Evolutionary conservation across 2,888 invertebrate genomes (phyloP), one percentile per base, ranked within the genome.

Genomic region (Electrophaes corylata): DNA sequence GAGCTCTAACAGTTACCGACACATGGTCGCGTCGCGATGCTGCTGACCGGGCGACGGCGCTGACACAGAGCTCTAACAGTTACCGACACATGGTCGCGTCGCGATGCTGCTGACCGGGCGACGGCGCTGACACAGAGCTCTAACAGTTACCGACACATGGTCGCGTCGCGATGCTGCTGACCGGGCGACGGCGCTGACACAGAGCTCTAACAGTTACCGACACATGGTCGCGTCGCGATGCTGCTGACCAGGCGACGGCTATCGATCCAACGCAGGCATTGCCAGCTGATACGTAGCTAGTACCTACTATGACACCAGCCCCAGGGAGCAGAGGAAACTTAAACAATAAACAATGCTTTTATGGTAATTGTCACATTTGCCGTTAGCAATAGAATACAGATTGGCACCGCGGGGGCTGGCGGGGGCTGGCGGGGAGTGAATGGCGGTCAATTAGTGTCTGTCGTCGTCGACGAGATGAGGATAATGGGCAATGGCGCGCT

Each of bases 281-380:
- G 33, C 26, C 41, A 0, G n/a, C n/a, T 23, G 26, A 35, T 20
- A 16, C n/a, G 20, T 16, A 16, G 19, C 4, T 1, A 2, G 10
- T 37, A 19, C 4, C 26, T 6, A 10, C 45, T 39, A 19, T 19
- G 45, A 31, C 39, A 53, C 11, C 26, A 4, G 40, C 6, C 41
- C 19, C n/a, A 41, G 29, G 41, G 43, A 23, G 29, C 14, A 4
- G 4, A 46, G 3, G 4, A 35, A 49, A 48, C 49, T 57, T 56
- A 50, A 51, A 52, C 46, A 57, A 54, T 55, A 52, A 37, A 52
- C 57, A 46, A 54, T 49, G 40, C 47, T 58, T 45, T 63, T 49
- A 64, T 59, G 56, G 51, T 66, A 61, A 66, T 66, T 40, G 53
- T 12, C 35, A 37, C 54, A 35, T 49, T 56, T 23, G 33, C 12